Evolutionary conservation across 2,888 invertebrate species (phyloP).

Genomic region (Gastracanthus pulcherrimus): DNA sequence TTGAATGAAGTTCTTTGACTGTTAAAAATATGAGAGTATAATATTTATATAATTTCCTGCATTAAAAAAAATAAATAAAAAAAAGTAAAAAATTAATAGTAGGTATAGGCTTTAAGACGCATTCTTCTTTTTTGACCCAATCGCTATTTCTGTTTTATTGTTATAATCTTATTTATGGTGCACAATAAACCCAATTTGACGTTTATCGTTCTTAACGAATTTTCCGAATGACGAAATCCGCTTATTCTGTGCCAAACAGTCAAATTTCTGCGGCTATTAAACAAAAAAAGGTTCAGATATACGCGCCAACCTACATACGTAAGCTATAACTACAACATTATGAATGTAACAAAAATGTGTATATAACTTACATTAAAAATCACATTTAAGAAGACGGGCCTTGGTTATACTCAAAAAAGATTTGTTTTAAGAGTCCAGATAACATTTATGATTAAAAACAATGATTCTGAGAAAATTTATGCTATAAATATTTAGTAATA

Average conservation of each 20-base stretch:
- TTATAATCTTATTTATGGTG: conserved; percentile 16
- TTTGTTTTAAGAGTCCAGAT: no score
- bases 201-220: conserved; percentile 29
- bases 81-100: no score
- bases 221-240: not conserved
- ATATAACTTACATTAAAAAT: not conserved
- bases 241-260: conserved; percentile 19
- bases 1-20: no score
- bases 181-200: conserved; percentile 27
- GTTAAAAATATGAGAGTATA: no score
- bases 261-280: conserved; percentile 26
- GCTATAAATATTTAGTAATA: no score
- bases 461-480: no score
- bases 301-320: not conserved
- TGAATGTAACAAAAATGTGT: not conserved
- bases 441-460: no score
- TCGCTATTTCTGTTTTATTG: conserved; percentile 21
- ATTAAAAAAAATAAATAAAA: no score
- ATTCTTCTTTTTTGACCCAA: not conserved
- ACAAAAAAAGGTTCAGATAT: not conserved
- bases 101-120: no score
- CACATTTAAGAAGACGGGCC: no score
- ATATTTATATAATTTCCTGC: no score
- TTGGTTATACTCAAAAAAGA: no score
- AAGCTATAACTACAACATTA: not conserved